These are phyloP conservation scores for Malurus cyaneus DNA, from an alignment of 2,113 vertebrate species.

Conservation along the genomic window DNA sequence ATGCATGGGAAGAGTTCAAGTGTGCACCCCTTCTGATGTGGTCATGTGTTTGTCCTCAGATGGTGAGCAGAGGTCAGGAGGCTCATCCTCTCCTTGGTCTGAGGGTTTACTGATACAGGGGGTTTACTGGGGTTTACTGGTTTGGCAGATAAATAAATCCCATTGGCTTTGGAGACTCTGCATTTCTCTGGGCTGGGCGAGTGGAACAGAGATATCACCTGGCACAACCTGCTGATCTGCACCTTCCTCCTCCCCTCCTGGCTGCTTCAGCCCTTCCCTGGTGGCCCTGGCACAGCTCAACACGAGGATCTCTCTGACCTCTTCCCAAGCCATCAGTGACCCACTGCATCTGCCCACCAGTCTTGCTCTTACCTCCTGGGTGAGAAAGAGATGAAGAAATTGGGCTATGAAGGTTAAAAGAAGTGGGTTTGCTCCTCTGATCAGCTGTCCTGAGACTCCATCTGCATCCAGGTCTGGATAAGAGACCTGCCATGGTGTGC, in stretches of 20 bases:
- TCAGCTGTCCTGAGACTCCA: not conserved
- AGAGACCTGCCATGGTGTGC: no score
- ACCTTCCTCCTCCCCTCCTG: not conserved
- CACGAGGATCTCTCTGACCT: not conserved
- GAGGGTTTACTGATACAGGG: not conserved
- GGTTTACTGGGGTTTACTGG: not conserved
- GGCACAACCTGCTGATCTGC: not conserved
- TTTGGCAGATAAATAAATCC: not conserved
- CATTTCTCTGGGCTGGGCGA: not conserved
- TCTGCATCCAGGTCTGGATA: not conserved
- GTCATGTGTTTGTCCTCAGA: not conserved
- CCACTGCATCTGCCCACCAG: fast-evolving
- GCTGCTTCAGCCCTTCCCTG: not conserved
- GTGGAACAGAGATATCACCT: not conserved
- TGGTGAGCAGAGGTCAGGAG: not conserved
- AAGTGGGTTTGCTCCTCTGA: not conserved
- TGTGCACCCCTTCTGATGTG: fast-evolving
- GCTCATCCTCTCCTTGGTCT: not conserved
- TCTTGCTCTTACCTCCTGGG: not conserved
- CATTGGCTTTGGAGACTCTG: not conserved
- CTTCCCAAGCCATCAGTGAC: not conserved
- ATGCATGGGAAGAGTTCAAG: not conserved
- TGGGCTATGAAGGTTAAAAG: not conserved
- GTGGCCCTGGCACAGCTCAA: not conserved
- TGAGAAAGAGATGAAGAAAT: not conserved